Conservation (phyloP, 1,140 invertebrate genomes). For the Palaemon carinicauda region DNA sequence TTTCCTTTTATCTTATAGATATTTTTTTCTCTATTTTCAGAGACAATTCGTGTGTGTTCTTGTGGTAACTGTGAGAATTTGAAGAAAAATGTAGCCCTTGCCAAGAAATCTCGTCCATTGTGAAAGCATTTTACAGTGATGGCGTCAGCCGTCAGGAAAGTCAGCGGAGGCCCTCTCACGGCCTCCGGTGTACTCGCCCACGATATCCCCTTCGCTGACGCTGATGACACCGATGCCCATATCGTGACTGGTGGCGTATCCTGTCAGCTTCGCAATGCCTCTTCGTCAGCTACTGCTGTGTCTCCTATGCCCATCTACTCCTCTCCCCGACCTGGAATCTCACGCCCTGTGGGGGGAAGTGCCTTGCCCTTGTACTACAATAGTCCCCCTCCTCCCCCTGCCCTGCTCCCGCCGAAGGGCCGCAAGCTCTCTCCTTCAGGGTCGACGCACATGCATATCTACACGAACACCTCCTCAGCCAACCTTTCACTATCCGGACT, state of each 20-base stretch:
- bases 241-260: background rate
- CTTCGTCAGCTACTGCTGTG: background rate
- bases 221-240: slow-evolving; percentile 2
- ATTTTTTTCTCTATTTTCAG: background rate
- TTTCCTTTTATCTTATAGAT: too few species aligned
- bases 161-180: slow-evolving; percentile 15
- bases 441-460: background rate
- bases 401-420: background rate
- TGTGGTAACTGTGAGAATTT: background rate
- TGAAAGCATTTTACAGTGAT: background rate
- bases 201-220: slow-evolving; percentile 44
- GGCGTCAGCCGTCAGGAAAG: background rate
- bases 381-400: background rate
- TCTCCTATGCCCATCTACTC: background rate
- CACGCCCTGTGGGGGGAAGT: background rate
- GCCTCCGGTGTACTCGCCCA: background rate
- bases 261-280: too few species aligned
- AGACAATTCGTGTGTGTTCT: too few species aligned
- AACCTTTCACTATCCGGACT: background rate
- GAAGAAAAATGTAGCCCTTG: too few species aligned
- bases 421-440: background rate
- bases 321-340: background rate
- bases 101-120: too few species aligned
- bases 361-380: slow-evolving; percentile 20
- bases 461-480: background rate